phyloP scores from a whole-genome alignment of 2,888 invertebrate genomes.

The Napeogenes sylphis region DNA sequence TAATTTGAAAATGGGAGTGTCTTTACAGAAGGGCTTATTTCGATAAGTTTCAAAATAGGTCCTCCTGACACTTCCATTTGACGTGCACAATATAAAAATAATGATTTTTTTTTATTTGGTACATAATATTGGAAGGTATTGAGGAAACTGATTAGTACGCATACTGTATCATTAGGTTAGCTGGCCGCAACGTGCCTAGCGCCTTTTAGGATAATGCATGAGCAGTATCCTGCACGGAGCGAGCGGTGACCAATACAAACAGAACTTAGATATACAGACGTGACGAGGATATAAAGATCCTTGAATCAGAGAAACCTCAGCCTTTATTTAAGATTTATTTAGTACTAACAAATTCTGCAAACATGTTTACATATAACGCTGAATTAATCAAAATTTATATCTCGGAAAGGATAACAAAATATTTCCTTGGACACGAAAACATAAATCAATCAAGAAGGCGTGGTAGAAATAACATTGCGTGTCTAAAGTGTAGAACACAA shows the following conservation, averaged over 20 bases:
- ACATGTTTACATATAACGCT: no score
- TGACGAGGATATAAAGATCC: conserved; percentile 45
- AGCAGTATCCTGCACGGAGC: conserved; percentile 57
- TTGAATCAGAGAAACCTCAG: conserved; percentile 14
- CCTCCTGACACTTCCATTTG: no score
- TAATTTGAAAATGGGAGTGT: no score
- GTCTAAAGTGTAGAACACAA: conserved; percentile 33
- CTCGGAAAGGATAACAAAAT: not conserved
- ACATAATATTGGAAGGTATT: not conserved
- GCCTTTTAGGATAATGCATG: conserved; percentile 56
- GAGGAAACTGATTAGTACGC: conserved; percentile 12
- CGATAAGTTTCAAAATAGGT: no score
- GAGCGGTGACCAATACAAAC: conserved; percentile 55
- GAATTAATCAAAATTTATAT: no score
- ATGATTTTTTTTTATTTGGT: not conserved
- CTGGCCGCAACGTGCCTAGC: conserved; percentile 42
- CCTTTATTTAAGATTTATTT: not conserved
- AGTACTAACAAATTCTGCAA: no score
- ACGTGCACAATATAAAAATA: no score
- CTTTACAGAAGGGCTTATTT: no score
- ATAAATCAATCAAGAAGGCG: conserved; percentile 28
- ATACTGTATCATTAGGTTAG: conserved; percentile 57
- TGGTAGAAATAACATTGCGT: conserved; percentile 35
- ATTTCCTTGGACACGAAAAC: conserved; percentile 11
- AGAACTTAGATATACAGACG: conserved; percentile 51